These are phyloP conservation scores for Pluvianellus socialis DNA, from an alignment of 2,113 vertebrate species.

Conservation along the genomic window DNA sequence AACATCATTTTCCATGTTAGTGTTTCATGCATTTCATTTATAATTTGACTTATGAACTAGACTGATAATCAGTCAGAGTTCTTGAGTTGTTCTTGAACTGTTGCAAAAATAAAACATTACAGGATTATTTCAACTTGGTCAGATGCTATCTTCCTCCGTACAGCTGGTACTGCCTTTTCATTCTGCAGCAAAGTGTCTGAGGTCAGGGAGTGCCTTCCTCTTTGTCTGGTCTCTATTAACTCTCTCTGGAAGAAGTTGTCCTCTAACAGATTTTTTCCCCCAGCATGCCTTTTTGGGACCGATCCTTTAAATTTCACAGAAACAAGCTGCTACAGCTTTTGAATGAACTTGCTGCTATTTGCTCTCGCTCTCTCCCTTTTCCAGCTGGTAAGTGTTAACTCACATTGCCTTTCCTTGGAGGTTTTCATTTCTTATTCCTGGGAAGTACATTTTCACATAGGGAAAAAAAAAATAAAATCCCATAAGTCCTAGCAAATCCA, in stretches of 20 bases:
- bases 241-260: slow-evolving; percentile 39
- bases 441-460: slow-evolving; percentile 62
- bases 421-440: slow-evolving; percentile 60
- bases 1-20: background rate
- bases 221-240: slow-evolving; percentile 56
- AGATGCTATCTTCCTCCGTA: background rate
- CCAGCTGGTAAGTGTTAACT: slow-evolving; percentile 67
- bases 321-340: slow-evolving; percentile 13
- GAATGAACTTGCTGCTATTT: slow-evolving; percentile 44
- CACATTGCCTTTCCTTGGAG: slow-evolving; percentile 32
- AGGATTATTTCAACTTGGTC: background rate
- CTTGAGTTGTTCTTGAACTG: background rate
- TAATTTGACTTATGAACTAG: background rate
- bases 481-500: slow-evolving; percentile 40
- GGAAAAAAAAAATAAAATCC: background rate
- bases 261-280: background rate
- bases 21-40: background rate
- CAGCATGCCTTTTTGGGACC: slow-evolving; percentile 22
- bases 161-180: slow-evolving; percentile 36
- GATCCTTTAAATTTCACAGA: slow-evolving; percentile 44
- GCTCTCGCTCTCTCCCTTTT: slow-evolving; percentile 26
- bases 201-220: slow-evolving; percentile 52
- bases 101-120: background rate
- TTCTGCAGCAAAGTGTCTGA: slow-evolving; percentile 34
- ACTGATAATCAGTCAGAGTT: background rate